Percentiles rank a stretch among this genome's conserved stretches.
phyloP scores from a whole-genome alignment of 2,113 vertebrate species.

The Cercocebus atys region DNA sequence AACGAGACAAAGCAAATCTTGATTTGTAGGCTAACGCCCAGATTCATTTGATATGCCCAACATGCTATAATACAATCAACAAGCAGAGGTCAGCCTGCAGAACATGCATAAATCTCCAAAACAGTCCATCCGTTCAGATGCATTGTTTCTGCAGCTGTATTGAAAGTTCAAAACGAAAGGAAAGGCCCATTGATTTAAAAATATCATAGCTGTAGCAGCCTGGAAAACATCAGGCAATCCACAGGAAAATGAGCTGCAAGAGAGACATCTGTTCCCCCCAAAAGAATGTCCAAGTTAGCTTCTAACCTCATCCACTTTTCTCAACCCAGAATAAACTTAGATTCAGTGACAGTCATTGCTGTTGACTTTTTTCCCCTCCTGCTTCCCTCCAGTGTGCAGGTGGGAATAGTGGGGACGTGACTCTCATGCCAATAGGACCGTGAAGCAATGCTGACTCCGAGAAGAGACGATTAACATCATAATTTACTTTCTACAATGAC shows the following conservation, averaged over 20 bases:
- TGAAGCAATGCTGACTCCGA: neutral
- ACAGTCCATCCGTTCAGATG: neutral
- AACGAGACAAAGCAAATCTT: accelerated
- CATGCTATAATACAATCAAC: neutral
- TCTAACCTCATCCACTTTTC: slow-evolving; percentile 42
- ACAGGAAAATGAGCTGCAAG: slow-evolving; percentile 55
- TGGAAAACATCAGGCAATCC: neutral
- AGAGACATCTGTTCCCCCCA: neutral
- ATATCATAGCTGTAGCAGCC: neutral
- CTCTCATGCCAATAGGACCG: neutral
- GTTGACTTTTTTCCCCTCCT: accelerated
- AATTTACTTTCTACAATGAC: neutral
- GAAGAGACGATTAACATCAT: neutral
- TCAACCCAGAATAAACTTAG: neutral
- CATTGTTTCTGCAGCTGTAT: slow-evolving; percentile 16
- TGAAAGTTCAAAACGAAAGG: neutral
- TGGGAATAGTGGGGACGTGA: too few species aligned
- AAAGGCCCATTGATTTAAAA: neutral
- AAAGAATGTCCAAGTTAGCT: neutral
- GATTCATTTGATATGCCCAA: neutral
- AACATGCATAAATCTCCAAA: neutral
- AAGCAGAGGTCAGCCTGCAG: slow-evolving; percentile 44
- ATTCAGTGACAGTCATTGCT: accelerated
- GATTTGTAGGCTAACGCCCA: neutral
- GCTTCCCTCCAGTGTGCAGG: neutral